Base-by-base conservation (phyloP, 2,113 vertebrate genomes). In the Argyrosomus japonicus region DNA sequence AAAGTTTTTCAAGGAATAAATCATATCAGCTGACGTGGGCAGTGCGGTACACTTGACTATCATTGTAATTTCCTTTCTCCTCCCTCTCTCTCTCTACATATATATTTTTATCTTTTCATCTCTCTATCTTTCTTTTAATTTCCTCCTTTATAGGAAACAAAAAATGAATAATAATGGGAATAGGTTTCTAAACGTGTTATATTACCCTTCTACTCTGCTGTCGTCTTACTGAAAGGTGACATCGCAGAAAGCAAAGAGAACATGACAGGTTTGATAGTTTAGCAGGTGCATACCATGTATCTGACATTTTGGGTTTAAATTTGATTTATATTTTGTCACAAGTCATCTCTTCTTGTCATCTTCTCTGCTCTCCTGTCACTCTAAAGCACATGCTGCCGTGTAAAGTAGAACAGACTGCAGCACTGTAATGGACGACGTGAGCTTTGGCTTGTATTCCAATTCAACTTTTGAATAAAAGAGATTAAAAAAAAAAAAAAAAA, bases 291-390 rank as follows among this genome's bases (percentile, higher is more conserved):
- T 13, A 56, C 21, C 1, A 50, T 51, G 23, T 23, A 15, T 68
- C 25, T 77, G 78, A 68, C 73, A 51, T 67, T 74, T 79, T 9
- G 12, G 56, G 23, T 77, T 60, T 5, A 40, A 67, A 62, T 70
- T 65, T 62, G 77, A 82, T 85, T 61, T 7, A 67, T 75, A 25
- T 75, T 65, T 75, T 81, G 73, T 71, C 29, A 47, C 10, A 25
- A 47, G 14, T 75, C 40, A 36, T 79, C 48, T 81, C 14, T 21
- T 56, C 63, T 0, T 23, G 48, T 53, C 62, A 21, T 19, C 68
- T 51, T 45, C 5, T 69, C 61, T 36, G 36, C 21, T 68, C 36
- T 40, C 45, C 60, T 81, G 56, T 76, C 78, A 79, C n/a, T 67
- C 36, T 36, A 2, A 73, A 61, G 4, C 75, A 36, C 36, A 48